Base-by-base conservation (phyloP, 2,113 vertebrate genomes). In the Furnarius figulus region DNA sequence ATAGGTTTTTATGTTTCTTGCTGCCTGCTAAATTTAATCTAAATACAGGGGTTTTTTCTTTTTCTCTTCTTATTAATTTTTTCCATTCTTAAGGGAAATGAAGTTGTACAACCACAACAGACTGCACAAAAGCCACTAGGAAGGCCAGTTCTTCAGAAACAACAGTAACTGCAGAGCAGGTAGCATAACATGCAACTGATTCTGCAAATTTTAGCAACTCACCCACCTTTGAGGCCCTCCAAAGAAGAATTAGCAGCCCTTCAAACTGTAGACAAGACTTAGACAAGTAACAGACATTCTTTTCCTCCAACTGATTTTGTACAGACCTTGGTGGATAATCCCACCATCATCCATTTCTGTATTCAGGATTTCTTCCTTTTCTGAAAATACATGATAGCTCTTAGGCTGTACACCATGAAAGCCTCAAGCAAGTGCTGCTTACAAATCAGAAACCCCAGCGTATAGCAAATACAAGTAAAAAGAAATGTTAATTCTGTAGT, bases 91-190 rank as follows among this genome's bases (percentile, higher is more conserved):
- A 24, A 87, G 49, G 59, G 55, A 94, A 95, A 70, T 47, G 2
- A 77, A 46, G 55, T 40, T 6, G 17, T 85, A 42, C 22, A 89
- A 94, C 65, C 39, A 0, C 33, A 70, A 50, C 27, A 92, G 84
- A 52, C 11, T 18, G 9, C 37, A 47, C 33, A 65, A 85, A 85
- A 59, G 33, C 8, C 9, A 9, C 37, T 20, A 63, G 39, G 47
- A 73, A 93, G 39, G 61, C 16, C 30, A 84, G 30, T 61, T 93
- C 58, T 91, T 94, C 55, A 95, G 82, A 86, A 93, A 80, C 40
- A 46, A n/a, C 37, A 18, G 33, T 66, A 90, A 66, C 10, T 65
- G 17, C 40, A 89, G 49, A 90, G 27, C 24, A 80, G 46, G 80
- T n/a, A 70, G 37, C 4, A 24, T 11, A 83, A 40, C 55, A 84